These are phyloP conservation scores for Sphenopsis melanotis DNA, from an alignment of 2,797 vertebrate species.

Conservation along the genomic window DNA sequence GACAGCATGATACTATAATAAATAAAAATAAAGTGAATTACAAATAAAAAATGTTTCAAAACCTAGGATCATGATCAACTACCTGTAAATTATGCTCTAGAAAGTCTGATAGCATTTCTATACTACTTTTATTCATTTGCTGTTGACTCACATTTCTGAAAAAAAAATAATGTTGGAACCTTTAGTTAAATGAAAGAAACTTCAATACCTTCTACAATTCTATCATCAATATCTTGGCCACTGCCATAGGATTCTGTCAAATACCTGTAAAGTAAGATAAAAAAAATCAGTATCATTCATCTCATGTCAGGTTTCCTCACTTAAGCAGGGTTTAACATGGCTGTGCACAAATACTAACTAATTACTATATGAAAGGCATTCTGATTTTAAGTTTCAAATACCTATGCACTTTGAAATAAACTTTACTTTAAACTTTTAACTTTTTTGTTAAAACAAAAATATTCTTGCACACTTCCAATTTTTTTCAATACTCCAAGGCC, in stretches of 20 bases:
- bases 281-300: neutral
- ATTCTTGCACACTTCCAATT: neutral
- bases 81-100: neutral
- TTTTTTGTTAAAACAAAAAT: neutral
- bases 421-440: neutral
- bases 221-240: slow-evolving; percentile 97
- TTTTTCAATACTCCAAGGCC: neutral
- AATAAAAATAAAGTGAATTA: neutral
- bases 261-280: slow-evolving; percentile 80
- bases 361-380: neutral
- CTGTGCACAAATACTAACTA: neutral
- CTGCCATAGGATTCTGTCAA: slow-evolving; percentile 95
- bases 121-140: neutral
- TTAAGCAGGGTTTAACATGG: neutral
- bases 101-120: neutral
- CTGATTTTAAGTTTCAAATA: neutral
- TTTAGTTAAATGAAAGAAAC: neutral
- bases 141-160: neutral
- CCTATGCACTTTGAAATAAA: neutral
- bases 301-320: neutral
- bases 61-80: neutral
- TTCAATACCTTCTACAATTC: slow-evolving; percentile 93
- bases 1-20: neutral
- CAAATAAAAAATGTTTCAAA: neutral
- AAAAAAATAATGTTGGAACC: neutral